These are phyloP conservation scores for Gymnosoma rotundatum DNA, from an alignment of 2,888 invertebrate genomes.

Conservation along the genomic window DNA sequence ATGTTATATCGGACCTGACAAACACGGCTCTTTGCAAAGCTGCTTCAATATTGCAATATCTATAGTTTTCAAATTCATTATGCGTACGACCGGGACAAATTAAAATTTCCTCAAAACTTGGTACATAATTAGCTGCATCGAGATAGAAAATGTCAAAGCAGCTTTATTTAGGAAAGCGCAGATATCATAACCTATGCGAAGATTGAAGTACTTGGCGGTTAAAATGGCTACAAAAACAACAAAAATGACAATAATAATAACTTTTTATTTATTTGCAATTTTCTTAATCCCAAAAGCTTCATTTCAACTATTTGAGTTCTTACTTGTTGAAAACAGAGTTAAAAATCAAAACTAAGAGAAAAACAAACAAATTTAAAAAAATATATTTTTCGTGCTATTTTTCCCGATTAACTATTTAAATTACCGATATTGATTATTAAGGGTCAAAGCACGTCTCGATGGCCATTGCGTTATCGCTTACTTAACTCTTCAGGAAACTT, in stretches of 20 bases:
- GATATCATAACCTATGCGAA: conserved; percentile 70
- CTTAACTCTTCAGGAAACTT: too few species aligned
- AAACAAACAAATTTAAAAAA: too few species aligned
- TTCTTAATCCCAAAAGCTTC: too few species aligned
- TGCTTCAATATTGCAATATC: conserved; percentile 71
- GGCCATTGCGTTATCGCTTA: too few species aligned
- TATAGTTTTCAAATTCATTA: conserved; percentile 47
- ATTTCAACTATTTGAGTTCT: too few species aligned
- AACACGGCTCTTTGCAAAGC: conserved; percentile 70
- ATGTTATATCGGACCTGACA: conserved; percentile 16
- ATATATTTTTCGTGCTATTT: too few species aligned
- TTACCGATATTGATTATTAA: too few species aligned
- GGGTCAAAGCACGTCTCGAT: too few species aligned
- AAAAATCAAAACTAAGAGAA: too few species aligned
- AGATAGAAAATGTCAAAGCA: conserved; percentile 39
- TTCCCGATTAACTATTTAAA: too few species aligned
- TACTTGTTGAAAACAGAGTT: too few species aligned
- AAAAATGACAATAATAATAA: background rate
- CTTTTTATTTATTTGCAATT: background rate
- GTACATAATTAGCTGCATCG: conserved; percentile 66
- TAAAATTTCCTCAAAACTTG: conserved; percentile 67
- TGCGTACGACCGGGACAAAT: conserved; percentile 68
- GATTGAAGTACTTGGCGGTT: conserved; percentile 70
- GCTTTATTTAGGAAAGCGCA: conserved; percentile 48
- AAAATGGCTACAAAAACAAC: conserved; percentile 60